Conservation (phyloP, 2,888 invertebrate genomes). For the Bombylius discolor region DNA sequence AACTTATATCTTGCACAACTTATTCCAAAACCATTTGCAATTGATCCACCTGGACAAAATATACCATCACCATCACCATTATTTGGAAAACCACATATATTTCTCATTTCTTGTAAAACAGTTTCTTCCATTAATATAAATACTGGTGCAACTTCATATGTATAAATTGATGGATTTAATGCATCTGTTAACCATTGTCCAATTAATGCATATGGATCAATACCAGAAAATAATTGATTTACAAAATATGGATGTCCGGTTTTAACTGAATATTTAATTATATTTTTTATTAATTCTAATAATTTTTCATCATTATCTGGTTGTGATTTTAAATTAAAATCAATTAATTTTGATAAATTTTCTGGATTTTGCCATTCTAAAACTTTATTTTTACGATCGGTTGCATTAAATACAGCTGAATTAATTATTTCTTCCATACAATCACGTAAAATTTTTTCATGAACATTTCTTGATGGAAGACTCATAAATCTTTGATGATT, state of each 20-base stretch:
- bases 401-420: conserved; percentile 62
- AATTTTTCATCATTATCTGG: conserved; percentile 55
- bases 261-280: conserved; percentile 76
- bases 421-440: conserved; percentile 59
- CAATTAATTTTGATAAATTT: conserved; percentile 51
- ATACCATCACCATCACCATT: conserved; percentile 72
- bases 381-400: conserved; percentile 57
- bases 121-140: conserved; percentile 79
- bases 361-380: conserved; percentile 71
- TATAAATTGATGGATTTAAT: conserved; percentile 75
- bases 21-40: conserved; percentile 84
- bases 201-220: conserved; percentile 72
- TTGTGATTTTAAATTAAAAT: conserved; percentile 47
- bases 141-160: conserved; percentile 80
- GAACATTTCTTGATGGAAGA: conserved; percentile 20
- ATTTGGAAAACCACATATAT: conserved; percentile 58
- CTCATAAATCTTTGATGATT: background rate
- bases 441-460: conserved; percentile 59
- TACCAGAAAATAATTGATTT: conserved; percentile 73
- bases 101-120: conserved; percentile 65
- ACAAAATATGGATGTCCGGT: conserved; percentile 83
- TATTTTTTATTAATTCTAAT: conserved; percentile 50
- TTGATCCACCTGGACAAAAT: conserved; percentile 81
- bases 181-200: conserved; percentile 80
- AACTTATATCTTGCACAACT: conserved; percentile 64